phyloP scores from a whole-genome alignment of 2,888 invertebrate genomes.

The Eupeodes latifasciatus region DNA sequence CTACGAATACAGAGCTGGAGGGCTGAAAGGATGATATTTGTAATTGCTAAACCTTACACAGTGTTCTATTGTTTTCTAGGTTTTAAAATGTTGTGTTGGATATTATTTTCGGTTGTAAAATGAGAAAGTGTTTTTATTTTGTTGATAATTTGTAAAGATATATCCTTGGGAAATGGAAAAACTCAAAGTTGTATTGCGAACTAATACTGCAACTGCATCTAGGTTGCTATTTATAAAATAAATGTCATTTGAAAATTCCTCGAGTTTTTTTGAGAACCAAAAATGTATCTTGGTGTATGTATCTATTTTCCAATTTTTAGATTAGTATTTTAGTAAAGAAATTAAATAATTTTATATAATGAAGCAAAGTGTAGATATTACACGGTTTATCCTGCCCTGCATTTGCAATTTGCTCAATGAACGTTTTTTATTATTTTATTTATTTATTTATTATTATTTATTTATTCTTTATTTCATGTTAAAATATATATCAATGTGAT shows the following conservation, averaged over 20 bases:
- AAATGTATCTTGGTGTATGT: neutral
- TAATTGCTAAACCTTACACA: conserved; percentile 73
- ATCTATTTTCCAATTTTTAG: too few relatives aligned
- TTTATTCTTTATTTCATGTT: too few relatives aligned
- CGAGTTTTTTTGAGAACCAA: neutral
- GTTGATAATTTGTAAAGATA: conserved; percentile 54
- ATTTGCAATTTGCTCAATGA: too few relatives aligned
- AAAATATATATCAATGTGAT: too few relatives aligned
- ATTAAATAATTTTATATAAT: too few relatives aligned
- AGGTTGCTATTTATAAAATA: conserved; percentile 2
- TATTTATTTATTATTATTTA: too few relatives aligned
- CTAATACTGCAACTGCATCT: conserved; percentile 23
- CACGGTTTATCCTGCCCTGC: too few relatives aligned
- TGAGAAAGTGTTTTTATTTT: conserved; percentile 12
- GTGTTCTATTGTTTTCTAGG: conserved; percentile 62
- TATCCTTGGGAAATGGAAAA: conserved; percentile 63
- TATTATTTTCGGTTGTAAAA: conserved; percentile 44
- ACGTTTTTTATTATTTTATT: too few relatives aligned
- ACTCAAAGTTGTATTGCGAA: conserved; percentile 38
- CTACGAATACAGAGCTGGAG: neutral
- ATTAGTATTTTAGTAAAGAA: too few relatives aligned
- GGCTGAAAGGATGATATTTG: conserved; percentile 38
- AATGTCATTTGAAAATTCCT: neutral
- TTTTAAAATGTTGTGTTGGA: conserved; percentile 49
- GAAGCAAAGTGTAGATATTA: too few relatives aligned